These are phyloP conservation scores for Aeoliscus strigatus DNA, from an alignment of 2,797 vertebrate genomes.

Conservation along the genomic window DNA sequence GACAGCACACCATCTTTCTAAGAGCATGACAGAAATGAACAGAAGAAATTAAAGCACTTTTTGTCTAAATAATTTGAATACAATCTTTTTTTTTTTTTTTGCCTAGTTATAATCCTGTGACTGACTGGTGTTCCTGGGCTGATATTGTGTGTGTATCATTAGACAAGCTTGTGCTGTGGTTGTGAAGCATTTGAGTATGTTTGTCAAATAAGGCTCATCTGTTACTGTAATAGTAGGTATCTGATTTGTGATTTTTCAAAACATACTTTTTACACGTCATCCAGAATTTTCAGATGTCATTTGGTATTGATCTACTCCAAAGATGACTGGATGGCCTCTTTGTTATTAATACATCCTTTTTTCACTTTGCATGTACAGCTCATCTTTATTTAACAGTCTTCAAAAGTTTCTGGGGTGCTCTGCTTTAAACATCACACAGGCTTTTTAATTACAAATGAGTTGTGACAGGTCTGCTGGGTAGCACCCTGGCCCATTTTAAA, in stretches of 20 bases:
- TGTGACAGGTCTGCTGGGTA: conserved; percentile 89
- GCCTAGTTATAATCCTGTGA: too few relatives aligned
- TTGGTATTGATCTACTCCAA: conserved; percentile 72
- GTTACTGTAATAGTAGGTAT: conserved; percentile 26
- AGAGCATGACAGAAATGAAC: too few relatives aligned
- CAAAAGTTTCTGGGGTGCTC: conserved; percentile 79
- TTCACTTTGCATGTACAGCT: conserved; percentile 60
- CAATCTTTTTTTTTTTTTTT: too few relatives aligned
- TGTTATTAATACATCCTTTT: conserved; percentile 69
- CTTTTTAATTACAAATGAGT: conserved; percentile 92
- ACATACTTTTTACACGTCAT: conserved; percentile 23
- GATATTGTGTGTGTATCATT: too few relatives aligned
- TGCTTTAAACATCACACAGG: conserved; percentile 85
- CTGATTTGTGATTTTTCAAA: conserved; percentile 19
- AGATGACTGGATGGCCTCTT: conserved; percentile 49
- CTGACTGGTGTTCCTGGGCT: too few relatives aligned
- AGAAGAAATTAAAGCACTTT: too few relatives aligned
- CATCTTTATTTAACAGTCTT: conserved; percentile 82
- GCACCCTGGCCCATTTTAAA: conserved; percentile 85
- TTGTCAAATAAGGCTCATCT: too few relatives aligned
- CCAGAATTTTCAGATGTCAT: conserved; percentile 51
- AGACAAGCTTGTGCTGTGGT: too few relatives aligned
- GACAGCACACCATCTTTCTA: too few relatives aligned
- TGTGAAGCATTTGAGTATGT: too few relatives aligned
- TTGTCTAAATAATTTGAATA: too few relatives aligned